Percentiles rank a stretch among this genome's conserved stretches.
Conservation (phyloP, 2,888 invertebrate genomes). For the Cosmia pyralina region DNA sequence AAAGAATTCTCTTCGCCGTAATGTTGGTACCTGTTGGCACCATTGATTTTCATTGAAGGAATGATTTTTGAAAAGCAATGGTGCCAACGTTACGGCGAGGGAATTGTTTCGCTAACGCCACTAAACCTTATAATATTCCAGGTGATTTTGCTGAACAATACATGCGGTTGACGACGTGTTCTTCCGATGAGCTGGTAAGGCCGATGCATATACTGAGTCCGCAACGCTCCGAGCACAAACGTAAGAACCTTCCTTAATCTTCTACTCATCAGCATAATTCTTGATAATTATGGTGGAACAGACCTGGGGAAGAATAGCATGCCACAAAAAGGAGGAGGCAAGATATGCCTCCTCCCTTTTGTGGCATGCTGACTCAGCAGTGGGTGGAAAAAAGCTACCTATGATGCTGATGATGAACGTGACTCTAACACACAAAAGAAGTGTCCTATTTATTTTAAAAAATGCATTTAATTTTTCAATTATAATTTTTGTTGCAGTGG, state of each 20-base stretch:
- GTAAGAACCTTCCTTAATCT: conserved; percentile 58
- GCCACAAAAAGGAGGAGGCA: neutral
- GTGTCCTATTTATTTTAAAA: neutral
- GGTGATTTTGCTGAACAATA: conserved; percentile 74
- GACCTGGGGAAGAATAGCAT: neutral
- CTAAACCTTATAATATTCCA: neutral
- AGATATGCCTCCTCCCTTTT: too few species aligned
- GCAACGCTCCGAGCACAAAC: conserved; percentile 58
- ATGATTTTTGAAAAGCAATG: too few species aligned
- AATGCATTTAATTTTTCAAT: neutral
- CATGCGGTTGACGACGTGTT: conserved; percentile 69
- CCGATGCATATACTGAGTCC: conserved; percentile 47
- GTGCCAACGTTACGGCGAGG: too few species aligned
- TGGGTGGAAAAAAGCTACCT: too few species aligned
- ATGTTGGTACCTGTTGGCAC: too few species aligned
- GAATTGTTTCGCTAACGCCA: too few species aligned
- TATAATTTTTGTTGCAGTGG: conserved; percentile 6
- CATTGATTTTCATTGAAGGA: too few species aligned
- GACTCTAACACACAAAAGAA: neutral
- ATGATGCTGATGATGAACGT: neutral
- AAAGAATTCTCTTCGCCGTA: too few species aligned
- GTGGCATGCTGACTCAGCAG: too few species aligned
- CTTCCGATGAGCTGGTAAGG: conserved; percentile 72
- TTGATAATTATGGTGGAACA: neutral
- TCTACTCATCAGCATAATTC: neutral